Evolutionary conservation across 2,797 vertebrate species (phyloP), one percentile per base, ranked within the genome.

Genomic region (Coilia nasus): DNA sequence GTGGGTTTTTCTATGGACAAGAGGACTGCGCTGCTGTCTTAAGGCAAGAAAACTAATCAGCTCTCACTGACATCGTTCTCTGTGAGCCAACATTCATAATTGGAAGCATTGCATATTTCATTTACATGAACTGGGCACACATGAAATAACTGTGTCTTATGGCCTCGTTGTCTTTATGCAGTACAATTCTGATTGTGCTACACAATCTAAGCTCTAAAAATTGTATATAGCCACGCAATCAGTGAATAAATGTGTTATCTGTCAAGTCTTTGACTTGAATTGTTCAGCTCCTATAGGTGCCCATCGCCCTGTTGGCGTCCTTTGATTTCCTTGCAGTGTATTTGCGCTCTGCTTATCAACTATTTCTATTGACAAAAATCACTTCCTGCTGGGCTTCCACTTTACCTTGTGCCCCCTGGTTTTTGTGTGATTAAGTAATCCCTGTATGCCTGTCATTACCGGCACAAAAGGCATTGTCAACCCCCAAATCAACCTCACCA

Each of bases 371-470:
- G 28, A 80, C 47, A 31, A 84, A 71, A 86, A 83, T 83, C 81
- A 82, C 81, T 82, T 84, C 83, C 80, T 82, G 46, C 60, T 35
- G 75, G 0, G 3, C 23, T 50, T 80, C 35, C 15, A 56, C 80
- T 83, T 15, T 84, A 41, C 44, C 11, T 17, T 25, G 59, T 50
- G 82, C 23, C n/a, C 59, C 59, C 15, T 85, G 35, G 35, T 87
- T 46, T 82, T 82, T 85, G 54, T 85, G 50, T 84, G 46, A n/a
- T n/a, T 5, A 67, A 62, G 82, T 81, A 83, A 87, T 44, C 64
- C 54, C 54, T 85, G 81, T 54, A 57, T 85, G 15, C 83, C 28
- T 85, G 87, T 87, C 81, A 81, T 60, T 81, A 87, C 82, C 19
- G 83, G 46, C 86, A 85, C 28, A 86, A 87, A 83, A 10, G 19